Evolutionary conservation across 2,888 invertebrate genomes (phyloP).

Genomic region (Drosophila mimica): DNA sequence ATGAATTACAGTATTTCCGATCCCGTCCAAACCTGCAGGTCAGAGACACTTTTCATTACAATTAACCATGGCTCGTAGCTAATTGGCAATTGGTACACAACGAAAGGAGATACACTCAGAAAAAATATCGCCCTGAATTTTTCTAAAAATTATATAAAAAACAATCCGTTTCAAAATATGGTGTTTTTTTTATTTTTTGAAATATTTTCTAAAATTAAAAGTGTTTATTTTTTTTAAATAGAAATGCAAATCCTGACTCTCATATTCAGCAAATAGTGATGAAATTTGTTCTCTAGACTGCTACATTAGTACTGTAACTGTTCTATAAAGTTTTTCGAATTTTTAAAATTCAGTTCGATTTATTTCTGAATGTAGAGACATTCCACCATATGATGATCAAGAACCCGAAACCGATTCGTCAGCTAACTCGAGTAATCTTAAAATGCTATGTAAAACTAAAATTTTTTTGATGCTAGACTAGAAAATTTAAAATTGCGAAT

Average conservation of each 20-base stretch:
- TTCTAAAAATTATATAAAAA: background rate
- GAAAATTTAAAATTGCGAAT: background rate
- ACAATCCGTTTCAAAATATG: no score
- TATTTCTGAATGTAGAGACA: no score
- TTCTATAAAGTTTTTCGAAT: no score
- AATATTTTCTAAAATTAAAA: background rate
- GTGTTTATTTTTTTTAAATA: rapidly evolving
- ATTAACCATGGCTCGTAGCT: background rate
- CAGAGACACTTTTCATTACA: background rate
- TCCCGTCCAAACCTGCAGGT: background rate
- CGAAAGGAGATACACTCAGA: background rate
- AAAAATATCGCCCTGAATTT: background rate
- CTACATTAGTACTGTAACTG: no score
- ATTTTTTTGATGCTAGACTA: background rate
- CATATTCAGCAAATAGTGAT: background rate
- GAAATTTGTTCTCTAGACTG: background rate
- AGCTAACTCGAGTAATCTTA: no score
- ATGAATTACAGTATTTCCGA: background rate
- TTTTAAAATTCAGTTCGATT: no score
- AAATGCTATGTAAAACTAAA: no score
- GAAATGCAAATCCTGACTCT: background rate
- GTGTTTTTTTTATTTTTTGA: background rate
- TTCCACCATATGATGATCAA: no score
- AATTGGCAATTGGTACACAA: background rate
- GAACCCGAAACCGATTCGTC: no score